Percentiles rank a stretch among this genome's conserved stretches.
Conservation (phyloP, 2,113 vertebrate species). For the Mirza zaza region DNA sequence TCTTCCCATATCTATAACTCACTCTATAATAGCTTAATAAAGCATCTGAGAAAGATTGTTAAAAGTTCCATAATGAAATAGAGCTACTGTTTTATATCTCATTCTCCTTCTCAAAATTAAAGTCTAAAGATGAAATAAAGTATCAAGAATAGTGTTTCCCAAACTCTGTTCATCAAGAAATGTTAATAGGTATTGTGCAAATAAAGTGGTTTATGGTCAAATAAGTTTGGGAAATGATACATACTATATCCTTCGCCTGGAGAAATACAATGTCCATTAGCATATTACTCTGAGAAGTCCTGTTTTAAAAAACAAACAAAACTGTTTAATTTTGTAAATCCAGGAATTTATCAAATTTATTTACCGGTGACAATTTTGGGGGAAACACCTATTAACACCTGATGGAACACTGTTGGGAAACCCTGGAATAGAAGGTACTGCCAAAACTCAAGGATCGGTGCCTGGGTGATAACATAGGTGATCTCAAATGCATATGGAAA, state of each 20-base stretch:
- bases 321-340: background rate
- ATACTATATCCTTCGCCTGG: background rate
- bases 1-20: background rate
- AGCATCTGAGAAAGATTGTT: background rate
- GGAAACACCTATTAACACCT: background rate
- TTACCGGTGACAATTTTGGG: background rate
- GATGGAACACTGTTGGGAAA: background rate
- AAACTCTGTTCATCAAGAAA: constrained; percentile 40
- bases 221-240: background rate
- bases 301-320: constrained; percentile 32
- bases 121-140: background rate
- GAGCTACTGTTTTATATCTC: background rate
- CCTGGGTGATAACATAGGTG: background rate
- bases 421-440: constrained; percentile 13
- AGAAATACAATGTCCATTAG: background rate
- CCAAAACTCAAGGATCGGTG: background rate
- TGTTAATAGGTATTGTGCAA: background rate
- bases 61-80: background rate
- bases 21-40: background rate
- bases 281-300: constrained; percentile 1
- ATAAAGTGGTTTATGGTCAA: constrained; percentile 1
- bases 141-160: background rate
- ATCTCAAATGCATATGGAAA: constrained; percentile 13
- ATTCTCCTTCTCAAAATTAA: constrained; percentile 32
- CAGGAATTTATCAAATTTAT: constrained; percentile 44